Evolutionary conservation across 2,113 vertebrate genomes (phyloP), one percentile per base, ranked within the genome.

Genomic region (Catharus fuscescens): DNA sequence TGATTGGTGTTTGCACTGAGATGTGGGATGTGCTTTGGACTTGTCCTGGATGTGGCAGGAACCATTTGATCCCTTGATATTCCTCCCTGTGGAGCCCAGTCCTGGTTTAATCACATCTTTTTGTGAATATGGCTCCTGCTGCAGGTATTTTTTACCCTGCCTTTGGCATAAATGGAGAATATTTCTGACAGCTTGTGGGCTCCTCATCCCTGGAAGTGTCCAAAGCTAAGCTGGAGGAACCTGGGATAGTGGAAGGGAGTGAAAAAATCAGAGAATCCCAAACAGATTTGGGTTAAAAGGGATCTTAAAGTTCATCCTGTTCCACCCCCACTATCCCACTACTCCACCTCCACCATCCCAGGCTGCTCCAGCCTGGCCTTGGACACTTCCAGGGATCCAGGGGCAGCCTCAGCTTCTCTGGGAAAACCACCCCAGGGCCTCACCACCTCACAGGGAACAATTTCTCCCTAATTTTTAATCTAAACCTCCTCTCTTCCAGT

Each of bases 311-410:
- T 10, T n/a, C 42, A 66, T 34, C 52, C 19, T 6, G 12, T 65
- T 6, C 8, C 25, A 62, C 6, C 8, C 21, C 4, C 48, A 52
- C 25, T 28, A 6, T 47, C 44, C 42, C 56, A 10, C n/a, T 52
- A 3, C 50, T 34, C 32, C 32, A 28, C 24, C 28, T 21, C 28
- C 40, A 12, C 21, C 3, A 0, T 7, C 31, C 36, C 52, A 59
- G 26, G 12, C 0, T 80, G 31, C 36, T 61, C 26, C 73, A 73
- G 0, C 8, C 44, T 72, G 67, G 6, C 52, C 59, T 88, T 19
- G 77, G 52, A 1, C 36, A 32, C 44, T 80, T 3, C 32, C 57
- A 72, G 36, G 42, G 44, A 72, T 80, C 14, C 50, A 50, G 23
- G 67, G 4, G 15, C 60, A 73, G 52, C 59, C 36, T 24, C 44